These are phyloP conservation scores for Myiozetetes cayanensis DNA, from an alignment of 2,113 vertebrate species.

Conservation along the genomic window DNA sequence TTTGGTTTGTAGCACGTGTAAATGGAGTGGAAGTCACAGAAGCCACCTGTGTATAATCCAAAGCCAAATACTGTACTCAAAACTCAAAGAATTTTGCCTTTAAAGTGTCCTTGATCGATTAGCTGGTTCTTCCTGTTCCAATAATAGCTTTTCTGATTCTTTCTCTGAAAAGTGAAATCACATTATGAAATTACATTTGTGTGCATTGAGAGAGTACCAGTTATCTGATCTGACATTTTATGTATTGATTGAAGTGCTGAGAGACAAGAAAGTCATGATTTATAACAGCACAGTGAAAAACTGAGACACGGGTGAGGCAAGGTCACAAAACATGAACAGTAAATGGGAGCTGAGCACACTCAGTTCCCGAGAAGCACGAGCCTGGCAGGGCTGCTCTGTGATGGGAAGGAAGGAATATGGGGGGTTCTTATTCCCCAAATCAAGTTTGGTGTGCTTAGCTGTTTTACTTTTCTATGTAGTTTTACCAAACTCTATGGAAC, in stretches of 20 bases:
- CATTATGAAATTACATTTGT: conserved; percentile 25
- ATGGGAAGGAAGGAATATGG: neutral
- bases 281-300: neutral
- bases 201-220: neutral
- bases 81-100: neutral
- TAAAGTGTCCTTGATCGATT: neutral
- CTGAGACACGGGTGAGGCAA: neutral
- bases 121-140: neutral
- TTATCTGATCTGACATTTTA: conserved; percentile 23
- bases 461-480: neutral
- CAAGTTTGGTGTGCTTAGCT: neutral
- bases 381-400: neutral
- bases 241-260: conserved; percentile 13
- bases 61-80: neutral
- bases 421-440: neutral
- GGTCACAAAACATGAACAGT: neutral
- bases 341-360: neutral
- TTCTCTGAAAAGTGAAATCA: conserved; percentile 19
- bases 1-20: neutral
- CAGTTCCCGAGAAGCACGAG: neutral
- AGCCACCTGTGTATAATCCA: neutral
- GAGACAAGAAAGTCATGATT: neutral
- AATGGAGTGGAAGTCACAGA: neutral
- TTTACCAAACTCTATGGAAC: neutral
- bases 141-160: neutral